Conservation (phyloP, 2,113 vertebrate species). For the Isichthys henryi region DNA sequence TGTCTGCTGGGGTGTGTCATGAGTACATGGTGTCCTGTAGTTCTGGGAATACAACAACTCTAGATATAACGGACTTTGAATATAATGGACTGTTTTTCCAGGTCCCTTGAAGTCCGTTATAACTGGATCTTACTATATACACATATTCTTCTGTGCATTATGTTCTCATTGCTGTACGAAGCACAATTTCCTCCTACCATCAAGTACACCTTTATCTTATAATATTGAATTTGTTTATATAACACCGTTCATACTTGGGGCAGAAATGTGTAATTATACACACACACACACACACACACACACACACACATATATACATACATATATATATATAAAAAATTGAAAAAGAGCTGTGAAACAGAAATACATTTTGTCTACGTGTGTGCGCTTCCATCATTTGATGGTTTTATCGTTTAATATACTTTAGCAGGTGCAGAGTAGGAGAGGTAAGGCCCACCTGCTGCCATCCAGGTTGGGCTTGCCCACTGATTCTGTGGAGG, state of each 20-base stretch:
- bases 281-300: too few relatives aligned
- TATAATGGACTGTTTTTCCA: too few relatives aligned
- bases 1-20: too few relatives aligned
- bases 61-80: too few relatives aligned
- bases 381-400: neutral
- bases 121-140: too few relatives aligned
- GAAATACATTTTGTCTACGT: neutral
- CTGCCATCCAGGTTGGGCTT: slow-evolving; percentile 18
- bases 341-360: neutral
- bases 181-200: neutral
- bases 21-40: too few relatives aligned
- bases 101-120: too few relatives aligned
- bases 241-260: neutral
- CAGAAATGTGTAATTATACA: neutral
- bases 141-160: neutral
- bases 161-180: neutral
- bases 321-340: neutral
- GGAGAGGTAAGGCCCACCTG: slow-evolving; percentile 38
- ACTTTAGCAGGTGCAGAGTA: neutral
- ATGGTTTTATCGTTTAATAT: neutral
- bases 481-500: neutral
- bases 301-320: too few relatives aligned
- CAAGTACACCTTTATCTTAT: neutral
- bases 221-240: neutral
- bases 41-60: too few relatives aligned